Evolutionary conservation across 2,888 invertebrate genomes (phyloP), one percentile per base, ranked within the genome.

Genomic region (Adelognathus sp.): DNA sequence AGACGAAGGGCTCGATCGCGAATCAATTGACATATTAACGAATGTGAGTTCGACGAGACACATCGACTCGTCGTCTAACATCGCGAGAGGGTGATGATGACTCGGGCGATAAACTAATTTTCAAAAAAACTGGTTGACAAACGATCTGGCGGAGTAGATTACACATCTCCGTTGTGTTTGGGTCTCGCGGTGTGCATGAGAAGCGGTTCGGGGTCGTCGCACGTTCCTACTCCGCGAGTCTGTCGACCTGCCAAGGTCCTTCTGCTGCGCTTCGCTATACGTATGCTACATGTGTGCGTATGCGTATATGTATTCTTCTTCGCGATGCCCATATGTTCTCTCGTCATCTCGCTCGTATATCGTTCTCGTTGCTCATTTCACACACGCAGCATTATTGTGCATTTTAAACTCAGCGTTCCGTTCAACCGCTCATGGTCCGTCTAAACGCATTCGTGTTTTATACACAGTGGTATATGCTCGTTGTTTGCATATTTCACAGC

Each of bases 161-260:
- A 71, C 72, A 52, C 7, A 36, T 61, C 4, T 33, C 27, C 50
- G 16, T 27, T 54, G 56, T 50, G 50, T 29, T 21, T 11, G 29
- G 24, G 64, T 29, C 67, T 46, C 60, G 60, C 64, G 58, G 74
- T 54, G 66, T 71, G 78, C 66, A 72, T 81, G 73, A 67, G 70
- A 67, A n/a, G n/a, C n/a, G n/a, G 52, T 63, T 67, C 84, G 89
- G 89, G 90, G 90, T 90, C 90, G 90, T 89, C 89, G 90, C 85
- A 90, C 90, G 90, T 89, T 90, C 88, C 88, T 88, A 7, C 86
- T 46, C 86, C 83, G 87, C 84, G 87, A 86, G 87, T 88, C 88
- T 88, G 87, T 88, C 87, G 89, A 89, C 88, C 89, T 86, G 87
- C 85, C 88, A 89, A 90, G 88, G 88, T 89, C 87, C 87, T 87